Percentiles rank a stretch among this genome's conserved stretches.
These are phyloP conservation scores for Pogonognathellus flavescens DNA, from an alignment of 1,140 invertebrate genomes.

Conservation along the genomic window DNA sequence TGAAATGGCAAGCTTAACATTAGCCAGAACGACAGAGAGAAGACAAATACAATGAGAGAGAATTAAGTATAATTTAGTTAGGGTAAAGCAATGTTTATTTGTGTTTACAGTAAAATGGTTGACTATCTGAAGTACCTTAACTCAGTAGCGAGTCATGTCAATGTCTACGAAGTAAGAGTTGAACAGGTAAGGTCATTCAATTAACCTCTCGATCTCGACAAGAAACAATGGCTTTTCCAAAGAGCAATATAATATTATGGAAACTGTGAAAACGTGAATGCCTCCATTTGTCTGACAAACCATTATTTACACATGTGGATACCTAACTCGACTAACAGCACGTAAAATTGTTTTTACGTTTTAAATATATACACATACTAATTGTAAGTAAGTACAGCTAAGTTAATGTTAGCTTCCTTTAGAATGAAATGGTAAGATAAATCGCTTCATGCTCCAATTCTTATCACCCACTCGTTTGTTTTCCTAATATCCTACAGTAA, in stretches of 20 bases:
- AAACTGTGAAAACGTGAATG: not conserved
- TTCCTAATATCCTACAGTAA: slow-evolving; percentile 6
- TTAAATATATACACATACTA: too few relatives aligned
- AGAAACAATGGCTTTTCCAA: not conserved
- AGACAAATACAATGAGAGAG: slow-evolving; percentile 8
- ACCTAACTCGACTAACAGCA: too few relatives aligned
- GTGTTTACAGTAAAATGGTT: not conserved
- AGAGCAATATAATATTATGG: not conserved
- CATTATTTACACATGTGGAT: too few relatives aligned
- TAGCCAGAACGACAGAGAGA: too few relatives aligned
- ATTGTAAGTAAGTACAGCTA: too few relatives aligned
- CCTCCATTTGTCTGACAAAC: not conserved
- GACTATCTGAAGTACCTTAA: slow-evolving; percentile 8
- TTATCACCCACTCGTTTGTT: slow-evolving; percentile 29
- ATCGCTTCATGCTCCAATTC: slow-evolving; percentile 14
- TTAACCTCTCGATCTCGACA: slow-evolving; percentile 18
- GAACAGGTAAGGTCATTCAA: slow-evolving; percentile 15
- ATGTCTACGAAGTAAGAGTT: slow-evolving; percentile 42
- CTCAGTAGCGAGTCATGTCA: not conserved
- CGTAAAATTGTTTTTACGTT: too few relatives aligned
- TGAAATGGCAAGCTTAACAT: too few relatives aligned
- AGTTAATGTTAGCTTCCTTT: not conserved
- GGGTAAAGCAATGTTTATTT: slow-evolving; percentile 4
- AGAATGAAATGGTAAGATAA: slow-evolving; percentile 3
- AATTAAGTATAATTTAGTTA: too few relatives aligned